Conservation (phyloP, 2,113 vertebrate species). For the Erpornis zantholeuca region DNA sequence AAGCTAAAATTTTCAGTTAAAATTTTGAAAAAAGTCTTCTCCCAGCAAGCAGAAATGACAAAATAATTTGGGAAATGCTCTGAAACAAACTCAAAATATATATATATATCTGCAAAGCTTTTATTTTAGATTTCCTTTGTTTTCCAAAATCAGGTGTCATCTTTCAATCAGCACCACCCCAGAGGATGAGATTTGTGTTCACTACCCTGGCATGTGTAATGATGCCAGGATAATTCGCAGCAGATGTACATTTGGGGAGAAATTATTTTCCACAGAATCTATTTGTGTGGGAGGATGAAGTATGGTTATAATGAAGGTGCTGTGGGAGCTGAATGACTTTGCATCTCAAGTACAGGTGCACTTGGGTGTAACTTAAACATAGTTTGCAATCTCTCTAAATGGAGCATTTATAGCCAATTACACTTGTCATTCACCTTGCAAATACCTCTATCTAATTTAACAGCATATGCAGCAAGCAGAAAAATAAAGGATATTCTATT, state of each 20-base stretch:
- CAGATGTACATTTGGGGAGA: constrained; percentile 63
- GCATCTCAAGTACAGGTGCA: constrained; percentile 64
- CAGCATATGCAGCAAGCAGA: constrained; percentile 41
- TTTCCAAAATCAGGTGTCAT: constrained; percentile 22
- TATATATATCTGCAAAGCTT: not conserved
- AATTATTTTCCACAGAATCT: constrained; percentile 57
- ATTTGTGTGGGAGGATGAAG: constrained; percentile 66
- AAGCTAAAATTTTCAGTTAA: not conserved
- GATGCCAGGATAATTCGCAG: constrained; percentile 33
- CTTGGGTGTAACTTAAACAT: constrained; percentile 66
- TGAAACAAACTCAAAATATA: not conserved
- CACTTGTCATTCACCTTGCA: constrained; percentile 64
- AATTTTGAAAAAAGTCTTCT: not conserved
- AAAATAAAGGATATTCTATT: constrained; percentile 36
- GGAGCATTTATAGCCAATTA: constrained; percentile 66
- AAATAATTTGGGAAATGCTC: not conserved
- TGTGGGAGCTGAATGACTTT: constrained; percentile 50
- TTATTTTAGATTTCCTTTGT: constrained; percentile 8
- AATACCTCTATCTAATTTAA: constrained; percentile 46
- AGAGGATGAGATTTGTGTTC: constrained; percentile 15
- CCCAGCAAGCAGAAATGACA: not conserved
- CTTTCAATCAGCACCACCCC: constrained; percentile 23
- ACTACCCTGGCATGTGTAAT: constrained; percentile 26
- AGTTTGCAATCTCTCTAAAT: constrained; percentile 64
- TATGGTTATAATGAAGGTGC: constrained; percentile 54